phyloP scores from a whole-genome alignment of 2,797 vertebrate species.

The Danio kyathit region DNA sequence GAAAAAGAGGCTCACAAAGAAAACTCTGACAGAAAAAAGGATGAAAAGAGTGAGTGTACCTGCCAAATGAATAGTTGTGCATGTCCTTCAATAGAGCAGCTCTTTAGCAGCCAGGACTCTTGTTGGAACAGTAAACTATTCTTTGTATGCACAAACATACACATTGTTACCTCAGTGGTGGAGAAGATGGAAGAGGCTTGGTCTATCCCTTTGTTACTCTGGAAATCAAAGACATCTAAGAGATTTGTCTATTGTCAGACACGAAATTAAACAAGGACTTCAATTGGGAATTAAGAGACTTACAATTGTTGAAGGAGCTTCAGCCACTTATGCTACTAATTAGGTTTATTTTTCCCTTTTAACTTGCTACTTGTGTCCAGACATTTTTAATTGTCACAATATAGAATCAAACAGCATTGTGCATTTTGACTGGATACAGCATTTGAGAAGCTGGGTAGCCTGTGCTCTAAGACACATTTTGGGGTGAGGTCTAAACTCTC shows the following conservation, averaged over 20 bases:
- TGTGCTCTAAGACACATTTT: background rate
- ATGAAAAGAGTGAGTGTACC: constrained; percentile 41
- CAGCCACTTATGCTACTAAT: background rate
- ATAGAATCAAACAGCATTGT: constrained; percentile 18
- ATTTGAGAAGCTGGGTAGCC: constrained; percentile 67
- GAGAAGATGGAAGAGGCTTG: constrained; percentile 31
- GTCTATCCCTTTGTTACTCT: constrained; percentile 4
- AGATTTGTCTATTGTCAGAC: background rate
- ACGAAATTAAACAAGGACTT: constrained; percentile 12
- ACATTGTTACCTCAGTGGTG: constrained; percentile 16
- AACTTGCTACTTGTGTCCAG: background rate
- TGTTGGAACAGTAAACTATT: constrained; percentile 30
- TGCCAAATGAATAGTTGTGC: constrained; percentile 26
- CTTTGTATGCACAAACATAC: constrained; percentile 22
- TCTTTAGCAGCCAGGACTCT: background rate
- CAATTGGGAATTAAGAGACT: constrained; percentile 9
- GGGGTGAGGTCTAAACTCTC: constrained; percentile 50
- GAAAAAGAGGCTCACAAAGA: constrained; percentile 21
- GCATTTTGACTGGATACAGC: background rate
- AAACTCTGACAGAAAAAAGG: constrained; percentile 14
- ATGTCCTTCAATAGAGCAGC: constrained; percentile 27
- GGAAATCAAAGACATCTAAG: constrained; percentile 39
- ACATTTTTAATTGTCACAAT: background rate
- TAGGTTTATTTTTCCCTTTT: background rate
- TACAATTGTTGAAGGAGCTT: background rate